Percentiles rank a stretch among this genome's conserved stretches.
These are phyloP conservation scores for Falco concolor DNA, from an alignment of 2,797 vertebrate species.

Conservation along the genomic window DNA sequence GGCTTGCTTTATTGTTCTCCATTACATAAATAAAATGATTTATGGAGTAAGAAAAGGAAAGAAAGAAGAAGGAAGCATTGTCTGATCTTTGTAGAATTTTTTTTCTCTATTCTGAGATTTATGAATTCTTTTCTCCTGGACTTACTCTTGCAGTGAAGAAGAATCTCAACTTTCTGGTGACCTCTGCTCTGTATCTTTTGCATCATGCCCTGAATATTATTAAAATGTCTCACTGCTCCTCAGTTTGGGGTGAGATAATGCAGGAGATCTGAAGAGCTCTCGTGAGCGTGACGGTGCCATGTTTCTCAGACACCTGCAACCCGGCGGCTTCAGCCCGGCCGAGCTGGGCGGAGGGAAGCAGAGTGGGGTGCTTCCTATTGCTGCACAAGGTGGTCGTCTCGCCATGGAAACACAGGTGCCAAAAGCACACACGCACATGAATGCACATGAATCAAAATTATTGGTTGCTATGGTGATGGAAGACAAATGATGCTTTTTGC, in stretches of 20 bases:
- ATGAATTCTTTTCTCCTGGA: background rate
- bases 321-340: background rate
- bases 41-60: conserved; percentile 12
- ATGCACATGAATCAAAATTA: background rate
- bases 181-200: background rate
- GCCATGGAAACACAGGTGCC: conserved; percentile 17
- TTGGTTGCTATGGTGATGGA: conserved; percentile 45
- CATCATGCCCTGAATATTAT: background rate
- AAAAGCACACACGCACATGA: background rate
- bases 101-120: background rate
- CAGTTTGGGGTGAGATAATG: background rate
- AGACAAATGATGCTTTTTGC: conserved; percentile 19
- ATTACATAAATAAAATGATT: conserved; percentile 64
- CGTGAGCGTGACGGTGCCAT: background rate
- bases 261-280: background rate
- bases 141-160: background rate
- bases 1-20: conserved; percentile 36
- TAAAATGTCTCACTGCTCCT: background rate
- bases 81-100: background rate
- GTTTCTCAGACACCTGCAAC: background rate
- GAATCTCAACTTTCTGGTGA: background rate
- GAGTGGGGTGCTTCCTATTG: background rate
- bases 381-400: background rate
- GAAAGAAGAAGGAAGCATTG: background rate
- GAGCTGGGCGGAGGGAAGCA: background rate